Evolutionary conservation across 2,888 invertebrate species (phyloP).

Genomic region (Listrodromus nycthemerus): DNA sequence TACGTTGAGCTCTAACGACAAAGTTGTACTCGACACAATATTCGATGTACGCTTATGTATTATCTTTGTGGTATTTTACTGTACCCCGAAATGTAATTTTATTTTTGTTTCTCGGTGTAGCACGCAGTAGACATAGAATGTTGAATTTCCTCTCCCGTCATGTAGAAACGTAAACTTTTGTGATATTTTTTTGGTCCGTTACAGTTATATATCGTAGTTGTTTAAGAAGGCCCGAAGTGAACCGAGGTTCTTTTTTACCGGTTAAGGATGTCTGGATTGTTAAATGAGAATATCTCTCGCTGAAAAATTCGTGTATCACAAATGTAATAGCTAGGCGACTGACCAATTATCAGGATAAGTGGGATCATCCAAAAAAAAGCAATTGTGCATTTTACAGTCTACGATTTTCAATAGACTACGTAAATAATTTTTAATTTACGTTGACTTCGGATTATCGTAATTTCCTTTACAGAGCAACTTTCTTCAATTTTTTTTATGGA

Average conservation of each 20-base stretch:
- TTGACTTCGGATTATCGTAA: not conserved
- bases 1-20: constrained; percentile 14
- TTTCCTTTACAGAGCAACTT: not conserved
- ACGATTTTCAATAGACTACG: not conserved
- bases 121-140: constrained; percentile 28
- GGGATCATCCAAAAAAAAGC: not conserved
- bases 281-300: not conserved
- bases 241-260: constrained; percentile 25
- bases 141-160: constrained; percentile 27
- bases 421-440: not conserved
- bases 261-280: not conserved
- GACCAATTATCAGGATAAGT: not conserved
- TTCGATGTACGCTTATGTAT: constrained; percentile 35
- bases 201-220: constrained; percentile 8
- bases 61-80: constrained; percentile 6
- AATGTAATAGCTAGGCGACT: not conserved
- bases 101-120: constrained; percentile 9
- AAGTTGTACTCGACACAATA: constrained; percentile 20
- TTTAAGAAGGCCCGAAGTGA: constrained; percentile 54
- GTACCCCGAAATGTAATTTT: constrained; percentile 8
- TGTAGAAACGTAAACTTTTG: constrained; percentile 59
- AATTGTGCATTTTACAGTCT: not conserved
- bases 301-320: not conserved
- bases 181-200: constrained; percentile 66
- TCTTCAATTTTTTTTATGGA: not conserved